These are phyloP conservation scores for Pasiphila rectangulata DNA, from an alignment of 2,888 invertebrate species.

Conservation along the genomic window DNA sequence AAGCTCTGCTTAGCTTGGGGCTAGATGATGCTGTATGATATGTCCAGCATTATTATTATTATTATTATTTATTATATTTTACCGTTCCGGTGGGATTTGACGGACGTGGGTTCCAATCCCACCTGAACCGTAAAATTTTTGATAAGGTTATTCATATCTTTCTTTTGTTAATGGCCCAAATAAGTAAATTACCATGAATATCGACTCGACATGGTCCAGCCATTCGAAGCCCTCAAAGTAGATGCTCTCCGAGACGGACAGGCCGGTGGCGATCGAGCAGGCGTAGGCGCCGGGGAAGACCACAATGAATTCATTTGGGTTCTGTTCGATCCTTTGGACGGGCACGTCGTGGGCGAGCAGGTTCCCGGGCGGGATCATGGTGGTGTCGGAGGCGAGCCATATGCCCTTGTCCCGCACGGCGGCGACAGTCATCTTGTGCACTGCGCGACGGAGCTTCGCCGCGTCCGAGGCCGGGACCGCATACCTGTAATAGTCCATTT, in stretches of 20 bases:
- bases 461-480: conserved; percentile 91
- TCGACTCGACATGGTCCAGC: conserved; percentile 86
- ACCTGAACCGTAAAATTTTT: no score
- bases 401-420: conserved; percentile 90
- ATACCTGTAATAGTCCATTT: no score
- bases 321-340: conserved; percentile 89
- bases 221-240: conserved; percentile 93
- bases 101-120: no score
- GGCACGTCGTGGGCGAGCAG: conserved; percentile 89
- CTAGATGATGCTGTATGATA: no score
- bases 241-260: conserved; percentile 94
- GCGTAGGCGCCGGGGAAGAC: conserved; percentile 94
- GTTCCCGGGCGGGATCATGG: conserved; percentile 93
- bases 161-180: no score
- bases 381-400: conserved; percentile 95
- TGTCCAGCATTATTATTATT: no score
- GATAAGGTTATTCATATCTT: no score
- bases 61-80: no score
- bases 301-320: conserved; percentile 93
- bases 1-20: no score
- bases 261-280: conserved; percentile 93
- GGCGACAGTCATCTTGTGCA: conserved; percentile 88
- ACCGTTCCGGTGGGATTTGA: no score
- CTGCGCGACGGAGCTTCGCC: conserved; percentile 86
- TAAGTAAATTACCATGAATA: conserved; percentile 83